Evolutionary conservation across 2,113 vertebrate genomes (phyloP), one percentile per base, ranked within the genome.

Genomic region (Etia nguti): DNA sequence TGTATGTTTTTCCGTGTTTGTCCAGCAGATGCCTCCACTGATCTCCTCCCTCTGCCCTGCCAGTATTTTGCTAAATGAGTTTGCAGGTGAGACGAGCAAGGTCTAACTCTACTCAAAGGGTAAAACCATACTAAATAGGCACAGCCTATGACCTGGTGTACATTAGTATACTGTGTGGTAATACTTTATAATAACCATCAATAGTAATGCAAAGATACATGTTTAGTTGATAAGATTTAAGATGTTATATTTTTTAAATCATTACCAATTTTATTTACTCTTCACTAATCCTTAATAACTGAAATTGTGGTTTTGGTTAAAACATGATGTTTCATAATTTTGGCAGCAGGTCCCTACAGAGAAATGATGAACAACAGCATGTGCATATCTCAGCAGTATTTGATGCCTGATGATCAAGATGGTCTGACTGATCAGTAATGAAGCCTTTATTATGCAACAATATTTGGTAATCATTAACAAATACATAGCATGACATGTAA

Each of bases 1-100:
- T 50, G 48, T 24, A 6, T 70, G 62, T 24, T 6, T 11, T 81
- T 79, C 22, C 9, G 16, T 31, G 2, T 4, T 1, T 75, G 41
- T 70, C 87, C 92, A 86, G 70, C 62, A 77, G 89, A 55, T 8
- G 68, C 13, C 83, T 10, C 59, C 15, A 20, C 2, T 80, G 16
- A 85, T 2, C 10, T 34, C 4, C 12, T 60, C 20, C 4, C 18
- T 20, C 29, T 34, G 5, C 6, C 16, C 65, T 46, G 41, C 68
- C 22, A 26, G 68, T 46, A 62, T 26, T 18, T 24, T 26, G 22
- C 68, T 26, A 7, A 73, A 24, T 26, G 22, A 18, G 22, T 26
- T 73, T 11, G 5, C 5, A 0, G 68, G 22, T 46, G 68, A 26
- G 41, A 0, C 18, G 38, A 46, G 2, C 15, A 3, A 75, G 41